These are phyloP conservation scores for Phortica okadai DNA, from an alignment of 2,888 invertebrate species.

Conservation along the genomic window DNA sequence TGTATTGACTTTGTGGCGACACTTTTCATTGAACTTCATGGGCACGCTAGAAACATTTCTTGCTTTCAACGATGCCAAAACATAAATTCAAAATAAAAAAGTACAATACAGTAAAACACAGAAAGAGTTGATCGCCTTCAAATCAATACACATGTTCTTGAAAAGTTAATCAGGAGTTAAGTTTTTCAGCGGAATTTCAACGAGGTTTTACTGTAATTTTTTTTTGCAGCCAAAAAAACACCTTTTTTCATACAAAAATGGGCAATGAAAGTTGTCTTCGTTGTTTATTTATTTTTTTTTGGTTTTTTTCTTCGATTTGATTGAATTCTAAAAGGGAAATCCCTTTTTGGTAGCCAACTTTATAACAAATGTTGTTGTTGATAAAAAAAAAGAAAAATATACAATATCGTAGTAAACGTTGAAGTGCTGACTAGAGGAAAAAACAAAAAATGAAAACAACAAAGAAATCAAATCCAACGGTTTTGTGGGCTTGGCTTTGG, in stretches of 20 bases:
- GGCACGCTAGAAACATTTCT: not conserved
- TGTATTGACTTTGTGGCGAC: constrained; percentile 17
- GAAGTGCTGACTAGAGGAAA: constrained; percentile 18
- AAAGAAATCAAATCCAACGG: not conserved
- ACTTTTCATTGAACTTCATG: constrained; percentile 16
- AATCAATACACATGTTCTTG: no score
- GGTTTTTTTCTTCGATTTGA: constrained; percentile 22
- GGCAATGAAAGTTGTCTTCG: constrained; percentile 61
- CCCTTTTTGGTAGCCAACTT: constrained; percentile 59
- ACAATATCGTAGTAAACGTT: not conserved
- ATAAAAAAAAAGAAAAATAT: constrained; percentile 54
- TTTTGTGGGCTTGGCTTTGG: constrained; percentile 34
- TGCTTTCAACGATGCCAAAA: no score
- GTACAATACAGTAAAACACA: no score
- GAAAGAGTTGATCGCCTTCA: no score
- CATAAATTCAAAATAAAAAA: no score
- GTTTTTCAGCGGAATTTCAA: no score
- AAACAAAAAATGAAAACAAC: not conserved
- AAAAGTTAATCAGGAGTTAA: no score
- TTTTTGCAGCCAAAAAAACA: constrained; percentile 16
- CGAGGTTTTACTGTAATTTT: not conserved
- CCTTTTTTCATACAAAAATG: constrained; percentile 46
- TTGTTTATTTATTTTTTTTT: constrained; percentile 44
- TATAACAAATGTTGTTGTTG: constrained; percentile 24
- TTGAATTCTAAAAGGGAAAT: constrained; percentile 64